Conservation (phyloP, 2,888 invertebrate genomes). For the Apodemia mormo region DNA sequence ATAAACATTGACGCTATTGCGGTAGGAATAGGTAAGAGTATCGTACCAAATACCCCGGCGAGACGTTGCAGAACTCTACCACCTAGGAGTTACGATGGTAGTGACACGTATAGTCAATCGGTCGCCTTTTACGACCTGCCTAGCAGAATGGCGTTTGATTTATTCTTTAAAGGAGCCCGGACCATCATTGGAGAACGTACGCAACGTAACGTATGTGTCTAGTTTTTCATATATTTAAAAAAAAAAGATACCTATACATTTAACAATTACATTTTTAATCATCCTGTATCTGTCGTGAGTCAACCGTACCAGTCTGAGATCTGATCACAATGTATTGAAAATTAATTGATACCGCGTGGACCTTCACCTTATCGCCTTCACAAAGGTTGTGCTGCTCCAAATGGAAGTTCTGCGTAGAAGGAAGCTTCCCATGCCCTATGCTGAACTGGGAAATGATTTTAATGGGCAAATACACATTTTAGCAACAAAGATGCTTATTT, state of each 20-base stretch:
- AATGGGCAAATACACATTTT: background rate
- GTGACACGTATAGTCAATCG: too few relatives aligned
- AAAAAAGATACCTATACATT: background rate
- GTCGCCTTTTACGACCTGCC: too few relatives aligned
- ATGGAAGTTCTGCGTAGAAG: constrained; percentile 14
- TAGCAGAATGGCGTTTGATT: too few relatives aligned
- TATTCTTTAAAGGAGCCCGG: too few relatives aligned
- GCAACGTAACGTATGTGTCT: too few relatives aligned
- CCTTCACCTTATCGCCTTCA: constrained; percentile 22
- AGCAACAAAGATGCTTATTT: background rate
- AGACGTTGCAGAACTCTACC: too few relatives aligned
- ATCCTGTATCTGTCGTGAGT: constrained; percentile 8
- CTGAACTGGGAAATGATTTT: background rate
- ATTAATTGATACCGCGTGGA: constrained; percentile 24
- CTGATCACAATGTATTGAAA: constrained; percentile 29
- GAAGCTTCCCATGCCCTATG: constrained; percentile 13
- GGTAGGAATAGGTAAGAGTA: too few relatives aligned
- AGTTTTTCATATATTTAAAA: too few relatives aligned
- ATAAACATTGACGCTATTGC: too few relatives aligned
- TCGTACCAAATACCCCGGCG: too few relatives aligned
- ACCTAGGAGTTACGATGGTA: too few relatives aligned
- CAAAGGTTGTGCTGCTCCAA: constrained; percentile 21
- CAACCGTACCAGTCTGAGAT: constrained; percentile 18
- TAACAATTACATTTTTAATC: background rate
- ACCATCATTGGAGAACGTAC: too few relatives aligned